Evolutionary conservation across 2,888 invertebrate genomes (phyloP).

Genomic region (Crocallis elinguaria): DNA sequence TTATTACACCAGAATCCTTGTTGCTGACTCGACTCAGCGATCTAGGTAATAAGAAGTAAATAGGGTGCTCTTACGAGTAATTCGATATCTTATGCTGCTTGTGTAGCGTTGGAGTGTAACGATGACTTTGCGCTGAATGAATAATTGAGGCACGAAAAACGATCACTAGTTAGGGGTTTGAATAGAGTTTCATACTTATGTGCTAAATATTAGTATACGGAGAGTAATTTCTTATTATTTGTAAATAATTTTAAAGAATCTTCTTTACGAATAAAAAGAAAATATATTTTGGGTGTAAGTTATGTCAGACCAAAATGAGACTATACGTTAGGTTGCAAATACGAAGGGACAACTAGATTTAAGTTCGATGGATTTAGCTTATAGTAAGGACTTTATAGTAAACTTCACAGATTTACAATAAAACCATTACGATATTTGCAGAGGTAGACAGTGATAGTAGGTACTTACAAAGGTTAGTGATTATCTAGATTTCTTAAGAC

Average conservation of each 20-base stretch:
- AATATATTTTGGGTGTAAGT: no score
- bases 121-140: not conserved
- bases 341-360: no score
- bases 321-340: no score
- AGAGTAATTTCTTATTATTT: no score
- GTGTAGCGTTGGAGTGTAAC: not conserved
- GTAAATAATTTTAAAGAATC: no score
- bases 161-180: not conserved
- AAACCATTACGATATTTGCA: not conserved
- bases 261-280: no score
- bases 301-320: no score
- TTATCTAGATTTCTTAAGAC: constrained; percentile 11
- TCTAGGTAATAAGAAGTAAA: constrained; percentile 29
- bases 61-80: not conserved
- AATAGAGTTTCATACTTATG: not conserved
- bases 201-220: not conserved
- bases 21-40: constrained; percentile 18
- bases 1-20: constrained; percentile 21
- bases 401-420: not conserved
- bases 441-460: constrained; percentile 4
- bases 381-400: not conserved
- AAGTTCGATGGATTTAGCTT: no score
- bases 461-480: constrained; percentile 18
- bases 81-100: not conserved
- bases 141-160: constrained; percentile 5